A percentile compares a stretch with the other conserved stretches of the same genome.
Conservation (phyloP, 2,113 vertebrate species). For the Chaetops frenatus region DNA sequence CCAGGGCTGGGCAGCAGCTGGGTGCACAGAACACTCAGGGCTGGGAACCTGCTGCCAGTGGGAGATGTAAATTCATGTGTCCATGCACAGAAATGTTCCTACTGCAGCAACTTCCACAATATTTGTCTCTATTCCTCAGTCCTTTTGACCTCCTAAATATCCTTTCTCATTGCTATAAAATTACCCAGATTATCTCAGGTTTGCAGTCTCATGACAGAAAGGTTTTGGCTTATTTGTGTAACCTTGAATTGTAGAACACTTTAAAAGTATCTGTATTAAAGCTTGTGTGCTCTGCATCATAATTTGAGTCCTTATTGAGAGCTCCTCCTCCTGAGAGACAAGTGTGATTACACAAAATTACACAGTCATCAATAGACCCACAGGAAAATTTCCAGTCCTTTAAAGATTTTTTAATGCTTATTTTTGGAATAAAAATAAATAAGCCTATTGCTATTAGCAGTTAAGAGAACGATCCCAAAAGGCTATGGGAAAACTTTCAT, state of each 20-base stretch:
- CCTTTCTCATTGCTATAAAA: background rate
- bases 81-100: background rate
- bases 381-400: background rate
- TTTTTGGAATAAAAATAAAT: background rate
- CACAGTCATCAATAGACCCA: background rate
- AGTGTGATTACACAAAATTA: background rate
- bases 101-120: background rate
- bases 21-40: background rate
- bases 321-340: background rate
- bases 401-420: background rate
- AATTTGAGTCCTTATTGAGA: background rate
- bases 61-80: background rate
- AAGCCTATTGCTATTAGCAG: background rate
- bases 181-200: background rate
- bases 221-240: background rate
- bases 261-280: background rate
- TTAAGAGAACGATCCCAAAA: background rate
- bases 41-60: background rate
- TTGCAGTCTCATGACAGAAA: background rate
- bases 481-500: background rate
- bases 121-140: background rate
- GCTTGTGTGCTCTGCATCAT: background rate
- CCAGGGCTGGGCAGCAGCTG: background rate
- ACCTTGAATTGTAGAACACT: background rate
- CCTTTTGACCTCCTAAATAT: background rate